These are phyloP conservation scores for Psammodynastes pulverulentus DNA, from an alignment of 2,113 vertebrate species.

Conservation along the genomic window DNA sequence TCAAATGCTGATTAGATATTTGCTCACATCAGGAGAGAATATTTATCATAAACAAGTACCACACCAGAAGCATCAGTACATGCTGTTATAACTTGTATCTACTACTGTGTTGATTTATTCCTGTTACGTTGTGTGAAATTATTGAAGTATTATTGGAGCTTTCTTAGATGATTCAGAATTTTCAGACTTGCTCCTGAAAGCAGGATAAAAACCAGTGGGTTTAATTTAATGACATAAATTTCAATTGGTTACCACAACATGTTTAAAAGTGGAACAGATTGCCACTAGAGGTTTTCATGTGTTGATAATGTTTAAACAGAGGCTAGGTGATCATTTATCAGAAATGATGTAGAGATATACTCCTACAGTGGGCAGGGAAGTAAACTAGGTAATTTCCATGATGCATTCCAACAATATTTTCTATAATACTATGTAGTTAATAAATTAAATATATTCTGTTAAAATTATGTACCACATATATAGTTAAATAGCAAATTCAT, in stretches of 20 bases:
- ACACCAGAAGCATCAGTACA: not conserved
- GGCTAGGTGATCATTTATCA: not conserved
- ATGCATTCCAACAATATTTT: not conserved
- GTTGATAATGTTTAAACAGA: not conserved
- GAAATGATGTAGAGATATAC: not conserved
- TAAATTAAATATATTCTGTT: no score
- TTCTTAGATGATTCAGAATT: not conserved
- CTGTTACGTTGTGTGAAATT: not conserved
- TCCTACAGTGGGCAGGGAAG: not conserved
- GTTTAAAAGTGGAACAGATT: not conserved
- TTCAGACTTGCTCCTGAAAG: not conserved
- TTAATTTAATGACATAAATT: not conserved
- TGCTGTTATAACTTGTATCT: not conserved
- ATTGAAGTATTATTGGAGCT: not conserved
- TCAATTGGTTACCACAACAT: not conserved
- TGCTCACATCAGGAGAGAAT: not conserved
- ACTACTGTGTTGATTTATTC: not conserved
- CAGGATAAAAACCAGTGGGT: not conserved
- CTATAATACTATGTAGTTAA: not conserved
- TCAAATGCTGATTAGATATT: not conserved
- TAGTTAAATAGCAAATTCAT: not conserved
- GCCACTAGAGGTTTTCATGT: not conserved
- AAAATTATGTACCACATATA: not conserved
- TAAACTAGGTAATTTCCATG: not conserved
- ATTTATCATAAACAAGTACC: not conserved